phyloP scores from a whole-genome alignment of 2,113 vertebrate genomes.

The Columbina picui region DNA sequence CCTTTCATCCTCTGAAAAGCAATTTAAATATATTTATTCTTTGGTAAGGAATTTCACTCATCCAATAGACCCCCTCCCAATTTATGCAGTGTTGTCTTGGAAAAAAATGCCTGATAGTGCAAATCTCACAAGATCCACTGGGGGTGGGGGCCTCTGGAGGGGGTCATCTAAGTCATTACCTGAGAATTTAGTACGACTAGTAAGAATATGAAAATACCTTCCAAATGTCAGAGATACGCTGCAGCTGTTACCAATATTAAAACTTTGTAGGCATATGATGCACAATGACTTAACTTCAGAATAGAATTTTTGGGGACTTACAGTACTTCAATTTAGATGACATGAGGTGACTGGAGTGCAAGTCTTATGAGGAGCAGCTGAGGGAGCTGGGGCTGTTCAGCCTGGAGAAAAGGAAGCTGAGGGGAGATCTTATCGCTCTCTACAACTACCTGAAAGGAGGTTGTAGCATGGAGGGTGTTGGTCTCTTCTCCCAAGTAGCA shows the following conservation, averaged over 20 bases:
- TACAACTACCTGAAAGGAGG: too few species aligned
- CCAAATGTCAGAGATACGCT: not conserved
- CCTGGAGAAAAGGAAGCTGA: too few species aligned
- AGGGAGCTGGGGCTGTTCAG: too few species aligned
- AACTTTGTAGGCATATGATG: not conserved
- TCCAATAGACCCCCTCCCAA: not conserved
- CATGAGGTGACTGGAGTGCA: too few species aligned
- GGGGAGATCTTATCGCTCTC: too few species aligned
- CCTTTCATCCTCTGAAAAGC: not conserved
- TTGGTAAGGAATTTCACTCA: not conserved
- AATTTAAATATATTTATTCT: not conserved
- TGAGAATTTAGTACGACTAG: not conserved
- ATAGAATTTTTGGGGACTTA: not conserved
- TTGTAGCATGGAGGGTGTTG: too few species aligned
- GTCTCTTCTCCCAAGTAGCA: too few species aligned
- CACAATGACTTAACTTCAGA: not conserved
- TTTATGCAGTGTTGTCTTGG: not conserved
- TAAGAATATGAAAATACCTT: not conserved
- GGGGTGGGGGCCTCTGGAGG: accelerated
- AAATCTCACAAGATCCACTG: not conserved
- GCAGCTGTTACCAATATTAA: not conserved
- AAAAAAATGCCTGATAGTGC: not conserved
- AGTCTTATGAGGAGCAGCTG: too few species aligned
- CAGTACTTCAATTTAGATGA: not conserved
- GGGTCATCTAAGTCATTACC: not conserved